These are phyloP conservation scores for Pangasianodon gigas DNA, from an alignment of 2,113 vertebrate species.

Conservation along the genomic window DNA sequence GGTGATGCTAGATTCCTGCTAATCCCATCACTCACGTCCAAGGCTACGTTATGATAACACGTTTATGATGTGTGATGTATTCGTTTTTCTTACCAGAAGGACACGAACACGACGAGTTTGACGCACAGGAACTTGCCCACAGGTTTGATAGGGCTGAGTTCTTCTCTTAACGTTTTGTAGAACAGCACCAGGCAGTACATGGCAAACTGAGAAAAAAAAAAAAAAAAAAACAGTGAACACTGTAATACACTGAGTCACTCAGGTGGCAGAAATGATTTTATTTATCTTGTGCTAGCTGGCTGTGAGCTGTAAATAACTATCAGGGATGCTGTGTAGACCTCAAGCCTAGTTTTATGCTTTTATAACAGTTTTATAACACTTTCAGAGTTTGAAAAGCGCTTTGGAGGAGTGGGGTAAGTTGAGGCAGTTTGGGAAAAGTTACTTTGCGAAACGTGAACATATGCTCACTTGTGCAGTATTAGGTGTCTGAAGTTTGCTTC, in stretches of 20 bases:
- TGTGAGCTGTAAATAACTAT: not conserved
- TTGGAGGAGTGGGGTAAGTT: too few relatives aligned
- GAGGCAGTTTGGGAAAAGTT: too few relatives aligned
- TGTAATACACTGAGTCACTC: not conserved
- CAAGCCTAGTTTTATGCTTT: not conserved
- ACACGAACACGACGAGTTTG: constrained; percentile 97
- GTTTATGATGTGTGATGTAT: not conserved
- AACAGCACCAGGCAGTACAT: constrained; percentile 98
- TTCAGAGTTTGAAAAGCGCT: too few relatives aligned
- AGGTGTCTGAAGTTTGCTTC: not conserved
- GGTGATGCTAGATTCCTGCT: too few relatives aligned
- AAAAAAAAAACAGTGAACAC: too few relatives aligned
- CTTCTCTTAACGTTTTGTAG: constrained; percentile 90
- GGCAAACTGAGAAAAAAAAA: constrained; percentile 81
- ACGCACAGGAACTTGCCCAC: constrained; percentile 98
- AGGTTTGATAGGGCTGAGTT: constrained; percentile 90
- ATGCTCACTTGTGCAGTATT: too few relatives aligned
- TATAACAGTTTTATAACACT: not conserved
- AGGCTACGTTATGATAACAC: not conserved
- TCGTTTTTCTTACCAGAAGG: constrained; percentile 85
- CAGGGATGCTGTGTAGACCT: not conserved
- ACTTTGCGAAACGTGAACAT: too few relatives aligned
- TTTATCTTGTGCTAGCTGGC: not conserved
- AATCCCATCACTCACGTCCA: not conserved
- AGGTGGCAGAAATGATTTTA: not conserved